Conservation (phyloP, 2,888 invertebrate species). For the Lepetodrilus schrolli region DNA sequence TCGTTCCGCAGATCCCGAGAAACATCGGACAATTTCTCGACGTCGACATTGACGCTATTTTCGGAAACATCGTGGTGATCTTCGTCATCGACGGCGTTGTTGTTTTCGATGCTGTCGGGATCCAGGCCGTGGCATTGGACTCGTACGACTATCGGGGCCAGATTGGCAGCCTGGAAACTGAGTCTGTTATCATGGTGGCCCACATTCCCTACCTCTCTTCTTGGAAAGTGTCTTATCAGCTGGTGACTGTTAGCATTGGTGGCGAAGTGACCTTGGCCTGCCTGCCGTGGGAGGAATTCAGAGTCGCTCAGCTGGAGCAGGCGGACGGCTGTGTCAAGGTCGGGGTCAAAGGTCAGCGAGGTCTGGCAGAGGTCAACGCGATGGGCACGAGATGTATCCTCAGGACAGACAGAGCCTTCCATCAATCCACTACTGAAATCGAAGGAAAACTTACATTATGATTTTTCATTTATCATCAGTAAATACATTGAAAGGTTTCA, state of each 20-base stretch:
- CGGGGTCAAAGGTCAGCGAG: not conserved
- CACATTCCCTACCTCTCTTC: not conserved
- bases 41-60: no score
- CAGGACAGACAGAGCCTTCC: not conserved
- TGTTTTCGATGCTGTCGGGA: no score
- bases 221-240: not conserved
- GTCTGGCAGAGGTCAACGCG: not conserved
- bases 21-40: not conserved
- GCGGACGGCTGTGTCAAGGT: slow-evolving; percentile 4
- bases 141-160: not conserved
- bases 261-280: no score
- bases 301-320: slow-evolving; percentile 3
- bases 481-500: not conserved
- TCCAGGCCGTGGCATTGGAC: no score
- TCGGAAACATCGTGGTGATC: no score
- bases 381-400: not conserved
- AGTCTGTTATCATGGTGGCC: not conserved
- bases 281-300: no score
- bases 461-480: not conserved
- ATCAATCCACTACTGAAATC: not conserved
- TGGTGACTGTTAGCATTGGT: not conserved
- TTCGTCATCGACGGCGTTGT: no score
- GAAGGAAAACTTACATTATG: not conserved
- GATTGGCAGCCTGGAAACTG: not conserved
- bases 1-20: not conserved